phyloP scores from a whole-genome alignment of 2,113 vertebrate species.

The Salvelinus fontinalis region DNA sequence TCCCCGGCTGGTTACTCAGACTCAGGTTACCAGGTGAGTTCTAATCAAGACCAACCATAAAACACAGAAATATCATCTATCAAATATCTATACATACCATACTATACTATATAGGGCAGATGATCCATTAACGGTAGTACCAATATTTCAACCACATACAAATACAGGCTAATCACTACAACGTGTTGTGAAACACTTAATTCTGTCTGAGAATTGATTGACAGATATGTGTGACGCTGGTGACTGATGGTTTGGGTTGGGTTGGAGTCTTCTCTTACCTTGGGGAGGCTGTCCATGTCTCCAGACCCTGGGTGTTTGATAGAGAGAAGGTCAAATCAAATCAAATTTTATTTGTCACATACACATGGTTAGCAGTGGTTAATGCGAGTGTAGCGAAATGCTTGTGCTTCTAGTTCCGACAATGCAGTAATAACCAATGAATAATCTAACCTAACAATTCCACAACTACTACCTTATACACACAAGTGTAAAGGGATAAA shows the following conservation, averaged over 20 bases:
- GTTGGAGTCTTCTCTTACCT: constrained; percentile 74
- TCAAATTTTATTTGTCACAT: too few relatives aligned
- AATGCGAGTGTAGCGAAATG: too few relatives aligned
- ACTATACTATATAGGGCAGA: background rate
- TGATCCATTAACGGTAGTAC: background rate
- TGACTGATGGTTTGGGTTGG: background rate
- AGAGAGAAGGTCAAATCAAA: background rate
- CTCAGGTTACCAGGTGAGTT: constrained; percentile 98
- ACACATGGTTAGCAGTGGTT: too few relatives aligned
- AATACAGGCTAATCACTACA: background rate
- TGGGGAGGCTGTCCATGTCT: constrained; percentile 98
- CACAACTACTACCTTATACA: too few relatives aligned
- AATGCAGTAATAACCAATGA: too few relatives aligned
- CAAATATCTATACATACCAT: background rate
- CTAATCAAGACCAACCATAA: constrained; percentile 62
- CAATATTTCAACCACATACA: background rate
- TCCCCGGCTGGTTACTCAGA: constrained; percentile 98
- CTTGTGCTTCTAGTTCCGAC: too few relatives aligned
- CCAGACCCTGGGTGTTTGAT: constrained; percentile 82
- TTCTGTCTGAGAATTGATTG: too few relatives aligned
- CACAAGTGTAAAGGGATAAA: too few relatives aligned
- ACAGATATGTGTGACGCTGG: too few relatives aligned
- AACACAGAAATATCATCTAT: constrained; percentile 5
- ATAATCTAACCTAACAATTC: too few relatives aligned
- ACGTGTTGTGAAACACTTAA: too few relatives aligned